phyloP scores from a whole-genome alignment of 2,113 vertebrate species.

The Eclectus roratus region DNA sequence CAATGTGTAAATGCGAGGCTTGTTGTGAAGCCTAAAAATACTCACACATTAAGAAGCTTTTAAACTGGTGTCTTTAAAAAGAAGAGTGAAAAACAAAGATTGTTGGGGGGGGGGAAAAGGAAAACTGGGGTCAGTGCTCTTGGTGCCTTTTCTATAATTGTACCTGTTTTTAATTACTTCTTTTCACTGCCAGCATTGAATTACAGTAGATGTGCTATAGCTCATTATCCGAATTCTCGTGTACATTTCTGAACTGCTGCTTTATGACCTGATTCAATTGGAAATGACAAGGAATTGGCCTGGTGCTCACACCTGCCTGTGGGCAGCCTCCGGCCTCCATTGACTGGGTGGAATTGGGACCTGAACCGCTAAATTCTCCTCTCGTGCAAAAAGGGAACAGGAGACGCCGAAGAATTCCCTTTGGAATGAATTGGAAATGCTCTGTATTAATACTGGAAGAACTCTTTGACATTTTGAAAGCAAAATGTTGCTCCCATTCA shows the following conservation, averaged over 20 bases:
- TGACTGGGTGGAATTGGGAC: slow-evolving; percentile 47
- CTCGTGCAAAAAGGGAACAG: slow-evolving; percentile 14
- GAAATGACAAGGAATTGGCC: slow-evolving; percentile 2
- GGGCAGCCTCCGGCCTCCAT: slow-evolving; percentile 28
- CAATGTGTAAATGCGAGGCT: slow-evolving; percentile 69
- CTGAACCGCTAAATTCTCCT: slow-evolving; percentile 52
- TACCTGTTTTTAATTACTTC: slow-evolving; percentile 83
- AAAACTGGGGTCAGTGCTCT: slow-evolving; percentile 83
- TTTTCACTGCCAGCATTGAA: slow-evolving; percentile 83
- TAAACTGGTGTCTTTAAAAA: slow-evolving; percentile 80
- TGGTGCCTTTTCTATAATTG: slow-evolving; percentile 85
- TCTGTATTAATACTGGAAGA: slow-evolving; percentile 65
- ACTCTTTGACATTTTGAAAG: slow-evolving; percentile 9
- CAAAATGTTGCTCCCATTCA: slow-evolving; percentile 55
- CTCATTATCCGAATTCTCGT: slow-evolving; percentile 75
- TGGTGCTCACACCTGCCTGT: slow-evolving; percentile 60
- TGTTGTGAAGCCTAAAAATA: slow-evolving; percentile 78
- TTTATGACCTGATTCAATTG: slow-evolving; percentile 67
- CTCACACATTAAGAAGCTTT: slow-evolving; percentile 75
- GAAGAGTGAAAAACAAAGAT: slow-evolving; percentile 69
- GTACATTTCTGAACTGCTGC: slow-evolving; percentile 77
- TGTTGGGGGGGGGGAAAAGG: slow-evolving; percentile 58
- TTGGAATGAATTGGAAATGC: slow-evolving; percentile 57
- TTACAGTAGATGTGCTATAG: slow-evolving; percentile 74
- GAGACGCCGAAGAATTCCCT: slow-evolving; percentile 63